phyloP scores from a whole-genome alignment of 2,888 invertebrate genomes.

The Schrankia costaestrigalis region DNA sequence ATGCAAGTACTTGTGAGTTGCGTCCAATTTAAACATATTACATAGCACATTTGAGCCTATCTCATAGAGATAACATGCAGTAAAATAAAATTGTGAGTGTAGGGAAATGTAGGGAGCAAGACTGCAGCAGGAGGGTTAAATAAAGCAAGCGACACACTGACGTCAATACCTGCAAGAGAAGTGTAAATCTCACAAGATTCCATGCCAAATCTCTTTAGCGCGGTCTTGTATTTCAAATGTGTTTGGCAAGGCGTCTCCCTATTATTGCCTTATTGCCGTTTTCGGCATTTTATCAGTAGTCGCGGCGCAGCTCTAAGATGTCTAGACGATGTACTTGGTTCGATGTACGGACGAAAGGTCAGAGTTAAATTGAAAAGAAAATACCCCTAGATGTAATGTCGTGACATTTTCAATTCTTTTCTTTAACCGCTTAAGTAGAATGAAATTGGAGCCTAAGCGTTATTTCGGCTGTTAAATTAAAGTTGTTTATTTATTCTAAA shows the following conservation, averaged over 20 bases:
- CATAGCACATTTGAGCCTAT: slow-evolving; percentile 59
- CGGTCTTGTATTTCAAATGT: slow-evolving; percentile 19
- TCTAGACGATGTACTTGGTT: slow-evolving; percentile 66
- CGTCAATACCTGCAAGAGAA: slow-evolving; percentile 18
- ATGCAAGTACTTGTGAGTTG: slow-evolving; percentile 37
- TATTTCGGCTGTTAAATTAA: slow-evolving; percentile 19
- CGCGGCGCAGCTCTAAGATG: slow-evolving; percentile 46
- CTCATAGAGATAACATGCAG: slow-evolving; percentile 55
- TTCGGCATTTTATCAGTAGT: slow-evolving; percentile 38
- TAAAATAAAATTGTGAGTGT: slow-evolving; percentile 58
- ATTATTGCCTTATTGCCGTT: slow-evolving; percentile 30
- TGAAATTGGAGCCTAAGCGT: slow-evolving; percentile 42
- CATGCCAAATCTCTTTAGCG: slow-evolving; percentile 23
- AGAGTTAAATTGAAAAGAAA: slow-evolving; percentile 63
- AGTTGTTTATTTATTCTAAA: too few species aligned
- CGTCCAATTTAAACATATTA: slow-evolving; percentile 49
- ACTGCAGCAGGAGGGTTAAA: slow-evolving; percentile 40
- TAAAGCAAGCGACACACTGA: slow-evolving; percentile 25
- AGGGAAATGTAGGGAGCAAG: slow-evolving; percentile 34
- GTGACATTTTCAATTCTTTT: slow-evolving; percentile 34
- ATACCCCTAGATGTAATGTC: slow-evolving; percentile 45
- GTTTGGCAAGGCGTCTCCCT: slow-evolving; percentile 23
- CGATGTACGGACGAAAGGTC: slow-evolving; percentile 73
- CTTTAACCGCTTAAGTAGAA: slow-evolving; percentile 27
- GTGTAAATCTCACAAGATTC: slow-evolving; percentile 15